Evolutionary conservation across 2,888 invertebrate genomes (phyloP).

Genomic region (Cephus pygmeus): DNA sequence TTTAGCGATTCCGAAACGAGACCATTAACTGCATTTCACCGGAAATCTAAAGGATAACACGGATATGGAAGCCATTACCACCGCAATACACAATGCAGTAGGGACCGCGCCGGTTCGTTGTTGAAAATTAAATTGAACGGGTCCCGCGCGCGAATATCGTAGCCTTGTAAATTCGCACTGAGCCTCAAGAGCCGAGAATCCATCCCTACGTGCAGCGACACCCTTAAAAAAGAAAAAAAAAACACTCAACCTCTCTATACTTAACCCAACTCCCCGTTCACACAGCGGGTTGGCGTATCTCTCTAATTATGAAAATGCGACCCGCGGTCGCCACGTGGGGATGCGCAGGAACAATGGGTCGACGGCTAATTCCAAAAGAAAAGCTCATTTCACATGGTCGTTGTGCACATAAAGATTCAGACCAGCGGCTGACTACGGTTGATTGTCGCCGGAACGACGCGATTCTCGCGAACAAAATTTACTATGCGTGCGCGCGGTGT

Average conservation of each 20-base stretch:
- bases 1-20: conserved; percentile 7
- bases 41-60: conserved; percentile 49
- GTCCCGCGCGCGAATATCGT: background rate
- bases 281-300: background rate
- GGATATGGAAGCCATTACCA: conserved; percentile 46
- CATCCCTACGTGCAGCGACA: background rate
- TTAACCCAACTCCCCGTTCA: background rate
- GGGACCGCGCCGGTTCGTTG: background rate
- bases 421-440: background rate
- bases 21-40: conserved; percentile 51
- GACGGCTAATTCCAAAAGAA: background rate
- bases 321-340: background rate
- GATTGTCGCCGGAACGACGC: background rate
- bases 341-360: background rate
- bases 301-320: background rate
- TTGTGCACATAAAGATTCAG: background rate
- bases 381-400: background rate
- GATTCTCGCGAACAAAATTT: background rate
- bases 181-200: background rate
- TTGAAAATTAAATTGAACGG: background rate
- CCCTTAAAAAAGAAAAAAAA: background rate
- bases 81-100: conserved; percentile 37
- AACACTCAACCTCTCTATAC: background rate
- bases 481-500: background rate
- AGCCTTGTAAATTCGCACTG: background rate